These are phyloP conservation scores for Metalampra italica DNA, from an alignment of 2,888 invertebrate genomes.

Conservation along the genomic window DNA sequence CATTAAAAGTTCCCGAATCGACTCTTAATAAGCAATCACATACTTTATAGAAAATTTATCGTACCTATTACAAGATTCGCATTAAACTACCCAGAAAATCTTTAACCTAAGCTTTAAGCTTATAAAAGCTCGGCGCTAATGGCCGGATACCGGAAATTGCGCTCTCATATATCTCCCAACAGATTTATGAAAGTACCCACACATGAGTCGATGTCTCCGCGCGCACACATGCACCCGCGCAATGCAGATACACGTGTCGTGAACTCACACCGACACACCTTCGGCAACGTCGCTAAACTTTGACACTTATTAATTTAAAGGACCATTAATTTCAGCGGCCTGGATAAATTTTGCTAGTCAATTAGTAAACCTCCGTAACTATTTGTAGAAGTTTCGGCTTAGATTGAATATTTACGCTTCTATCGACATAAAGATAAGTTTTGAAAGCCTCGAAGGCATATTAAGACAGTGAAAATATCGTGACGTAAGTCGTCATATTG, in stretches of 20 bases:
- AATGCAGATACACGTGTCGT: constrained; percentile 26
- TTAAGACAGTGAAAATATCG: not conserved
- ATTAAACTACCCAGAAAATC: constrained; percentile 80
- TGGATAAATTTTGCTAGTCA: constrained; percentile 30
- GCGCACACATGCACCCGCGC: constrained; percentile 37
- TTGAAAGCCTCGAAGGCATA: too few relatives aligned
- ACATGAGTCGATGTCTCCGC: constrained; percentile 75
- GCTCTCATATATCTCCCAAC: constrained; percentile 93
- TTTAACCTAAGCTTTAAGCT: constrained; percentile 81
- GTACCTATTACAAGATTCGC: constrained; percentile 79
- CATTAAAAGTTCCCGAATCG: constrained; percentile 76
- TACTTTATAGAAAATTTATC: constrained; percentile 77
- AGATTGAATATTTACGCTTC: too few relatives aligned
- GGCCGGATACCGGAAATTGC: constrained; percentile 95
- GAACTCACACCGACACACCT: constrained; percentile 31
- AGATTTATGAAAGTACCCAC: constrained; percentile 92
- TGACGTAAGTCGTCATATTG: constrained; percentile 13
- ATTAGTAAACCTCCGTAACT: constrained; percentile 8
- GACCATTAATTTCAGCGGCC: constrained; percentile 61
- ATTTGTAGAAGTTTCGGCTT: not conserved
- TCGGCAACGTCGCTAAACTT: constrained; percentile 47
- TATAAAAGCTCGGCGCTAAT: constrained; percentile 85
- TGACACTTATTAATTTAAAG: constrained; percentile 73
- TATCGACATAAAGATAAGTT: too few relatives aligned
- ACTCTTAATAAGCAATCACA: constrained; percentile 78